Conservation (phyloP, 2,888 invertebrate genomes). For the Pseudococcus jackbeardsleyi region DNA sequence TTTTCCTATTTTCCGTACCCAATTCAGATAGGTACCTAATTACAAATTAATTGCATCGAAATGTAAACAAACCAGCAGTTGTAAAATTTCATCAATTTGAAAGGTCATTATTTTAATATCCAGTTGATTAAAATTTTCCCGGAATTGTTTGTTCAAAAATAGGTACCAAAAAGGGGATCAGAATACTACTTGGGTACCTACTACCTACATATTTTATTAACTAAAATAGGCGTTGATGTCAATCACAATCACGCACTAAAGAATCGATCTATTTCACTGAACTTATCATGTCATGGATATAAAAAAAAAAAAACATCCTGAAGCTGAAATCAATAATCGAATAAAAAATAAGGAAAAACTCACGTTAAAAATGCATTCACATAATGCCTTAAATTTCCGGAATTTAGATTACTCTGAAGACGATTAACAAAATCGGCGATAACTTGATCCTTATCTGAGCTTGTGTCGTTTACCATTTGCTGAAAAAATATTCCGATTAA, state of each 20-base stretch:
- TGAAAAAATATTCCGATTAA: slow-evolving; percentile 67
- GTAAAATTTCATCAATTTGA: background rate
- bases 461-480: slow-evolving; percentile 75
- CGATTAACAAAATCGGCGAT: slow-evolving; percentile 83
- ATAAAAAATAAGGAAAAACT: slow-evolving; percentile 69
- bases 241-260: background rate
- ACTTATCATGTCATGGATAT: background rate
- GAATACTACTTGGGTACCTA: background rate
- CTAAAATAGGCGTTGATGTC: background rate
- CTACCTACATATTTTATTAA: slow-evolving; percentile 7
- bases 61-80: background rate
- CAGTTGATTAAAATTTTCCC: background rate
- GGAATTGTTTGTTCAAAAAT: background rate
- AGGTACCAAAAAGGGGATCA: background rate
- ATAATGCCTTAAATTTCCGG: slow-evolving; percentile 84
- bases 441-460: slow-evolving; percentile 80
- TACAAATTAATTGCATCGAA: background rate
- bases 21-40: background rate
- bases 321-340: background rate
- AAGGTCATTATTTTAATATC: background rate
- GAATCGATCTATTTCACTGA: background rate
- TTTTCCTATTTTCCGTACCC: background rate
- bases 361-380: slow-evolving; percentile 87
- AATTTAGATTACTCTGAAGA: slow-evolving; percentile 80
- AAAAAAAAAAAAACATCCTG: background rate